Evolutionary conservation across 2,888 invertebrate genomes (phyloP).

Genomic region (Leptinotarsa rubiginosa): DNA sequence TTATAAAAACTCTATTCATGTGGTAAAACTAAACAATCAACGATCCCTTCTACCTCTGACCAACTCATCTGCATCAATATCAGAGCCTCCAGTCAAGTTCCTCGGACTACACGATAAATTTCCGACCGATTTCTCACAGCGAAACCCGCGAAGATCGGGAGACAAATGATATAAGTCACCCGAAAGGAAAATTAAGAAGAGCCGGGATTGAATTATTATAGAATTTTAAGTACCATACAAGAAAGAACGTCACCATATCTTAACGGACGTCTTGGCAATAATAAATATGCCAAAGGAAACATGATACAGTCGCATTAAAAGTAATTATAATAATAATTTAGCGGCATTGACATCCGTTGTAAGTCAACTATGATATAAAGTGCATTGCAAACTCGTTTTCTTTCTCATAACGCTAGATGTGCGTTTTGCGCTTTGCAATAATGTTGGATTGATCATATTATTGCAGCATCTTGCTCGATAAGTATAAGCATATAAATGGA

Average conservation of each 20-base stretch:
- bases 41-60: neutral
- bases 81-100: neutral
- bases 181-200: constrained; percentile 43
- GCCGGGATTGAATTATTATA: constrained; percentile 45
- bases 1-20: no score
- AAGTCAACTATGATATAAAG: constrained; percentile 58
- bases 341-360: constrained; percentile 56
- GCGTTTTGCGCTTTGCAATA: constrained; percentile 32
- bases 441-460: constrained; percentile 41
- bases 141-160: neutral
- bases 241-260: constrained; percentile 52
- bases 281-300: constrained; percentile 63
- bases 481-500: constrained; percentile 27
- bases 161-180: constrained; percentile 22
- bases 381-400: constrained; percentile 47
- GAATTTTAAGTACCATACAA: constrained; percentile 50
- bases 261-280: constrained; percentile 52
- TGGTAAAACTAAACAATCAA: no score
- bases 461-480: constrained; percentile 21
- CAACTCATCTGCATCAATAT: neutral
- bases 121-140: neutral
- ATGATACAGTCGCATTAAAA: constrained; percentile 64
- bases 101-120: neutral
- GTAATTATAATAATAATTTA: constrained; percentile 65
- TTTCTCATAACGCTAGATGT: constrained; percentile 43